These are phyloP conservation scores for Cryptocheilus praepositus DNA, from an alignment of 2,888 invertebrate genomes.

Conservation along the genomic window DNA sequence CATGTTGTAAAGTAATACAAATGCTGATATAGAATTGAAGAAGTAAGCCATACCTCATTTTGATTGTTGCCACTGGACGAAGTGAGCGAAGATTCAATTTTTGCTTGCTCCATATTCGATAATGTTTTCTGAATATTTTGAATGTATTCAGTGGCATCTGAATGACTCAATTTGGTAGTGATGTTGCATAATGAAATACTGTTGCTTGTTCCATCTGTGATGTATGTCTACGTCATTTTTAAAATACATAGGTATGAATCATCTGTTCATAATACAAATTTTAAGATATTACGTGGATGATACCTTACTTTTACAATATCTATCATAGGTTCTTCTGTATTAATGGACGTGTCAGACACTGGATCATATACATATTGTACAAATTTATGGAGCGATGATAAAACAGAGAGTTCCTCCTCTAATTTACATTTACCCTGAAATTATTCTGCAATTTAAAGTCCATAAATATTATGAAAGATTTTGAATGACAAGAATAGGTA, in stretches of 20 bases:
- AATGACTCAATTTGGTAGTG: conserved; percentile 37
- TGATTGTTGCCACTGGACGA: background rate
- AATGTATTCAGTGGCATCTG: conserved; percentile 40
- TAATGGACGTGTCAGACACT: background rate
- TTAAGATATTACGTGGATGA: background rate
- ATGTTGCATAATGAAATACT: conserved; percentile 5
- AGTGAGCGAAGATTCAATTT: background rate
- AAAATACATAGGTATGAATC: background rate
- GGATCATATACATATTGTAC: conserved; percentile 45
- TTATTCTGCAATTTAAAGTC: conserved; percentile 52
- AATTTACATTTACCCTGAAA: conserved; percentile 58
- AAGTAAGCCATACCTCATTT: background rate
- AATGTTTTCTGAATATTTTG: conserved; percentile 31
- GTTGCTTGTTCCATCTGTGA: conserved; percentile 10
- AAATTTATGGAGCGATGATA: conserved; percentile 54
- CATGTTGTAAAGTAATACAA: background rate
- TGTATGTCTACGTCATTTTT: conserved; percentile 17
- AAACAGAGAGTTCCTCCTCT: conserved; percentile 50
- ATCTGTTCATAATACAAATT: background rate
- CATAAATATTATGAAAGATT: conserved; percentile 14
- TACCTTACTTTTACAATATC: conserved; percentile 31
- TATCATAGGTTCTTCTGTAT: background rate
- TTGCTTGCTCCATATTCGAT: background rate
- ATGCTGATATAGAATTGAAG: background rate
- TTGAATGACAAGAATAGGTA: conserved; percentile 1